These are phyloP conservation scores for Fragum sueziense DNA, from an alignment of 2,888 invertebrate species.

Conservation along the genomic window DNA sequence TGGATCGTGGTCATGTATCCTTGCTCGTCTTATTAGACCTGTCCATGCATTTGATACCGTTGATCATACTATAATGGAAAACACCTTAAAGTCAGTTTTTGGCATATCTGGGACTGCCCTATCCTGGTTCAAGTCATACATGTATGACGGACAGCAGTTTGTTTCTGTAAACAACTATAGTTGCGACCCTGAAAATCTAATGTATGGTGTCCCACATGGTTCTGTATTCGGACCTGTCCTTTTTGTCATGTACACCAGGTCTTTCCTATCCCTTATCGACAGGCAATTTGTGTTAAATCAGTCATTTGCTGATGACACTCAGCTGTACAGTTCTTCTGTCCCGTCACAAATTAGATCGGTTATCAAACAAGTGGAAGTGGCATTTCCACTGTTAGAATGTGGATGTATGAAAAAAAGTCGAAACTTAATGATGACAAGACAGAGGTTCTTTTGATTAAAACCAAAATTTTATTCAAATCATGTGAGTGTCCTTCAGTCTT, in stretches of 20 bases:
- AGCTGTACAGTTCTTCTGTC: neutral
- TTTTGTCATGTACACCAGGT: too few species aligned
- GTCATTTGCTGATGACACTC: neutral
- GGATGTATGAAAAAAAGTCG: neutral
- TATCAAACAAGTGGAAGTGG: neutral
- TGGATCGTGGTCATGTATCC: neutral
- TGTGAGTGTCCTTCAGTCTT: too few species aligned
- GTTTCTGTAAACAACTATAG: neutral
- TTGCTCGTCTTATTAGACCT: neutral
- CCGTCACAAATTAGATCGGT: neutral
- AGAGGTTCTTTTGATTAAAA: neutral
- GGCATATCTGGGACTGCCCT: neutral
- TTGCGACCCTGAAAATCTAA: neutral
- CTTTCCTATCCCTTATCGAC: too few species aligned
- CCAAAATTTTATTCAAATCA: slow-evolving; percentile 3
- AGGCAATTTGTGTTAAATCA: too few species aligned
- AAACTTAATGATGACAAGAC: neutral
- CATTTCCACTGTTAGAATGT: neutral
- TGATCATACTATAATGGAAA: neutral
- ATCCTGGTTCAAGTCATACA: neutral
- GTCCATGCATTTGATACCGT: neutral
- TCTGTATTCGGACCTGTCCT: neutral
- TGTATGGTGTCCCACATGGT: neutral
- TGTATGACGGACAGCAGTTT: neutral
- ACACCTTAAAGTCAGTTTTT: neutral